A percentile compares a stretch with the other conserved stretches of the same genome.
phyloP scores from a whole-genome alignment of 35 echinoderm and acorn worm genomes.

The Heliocidaris erythrogramma region DNA sequence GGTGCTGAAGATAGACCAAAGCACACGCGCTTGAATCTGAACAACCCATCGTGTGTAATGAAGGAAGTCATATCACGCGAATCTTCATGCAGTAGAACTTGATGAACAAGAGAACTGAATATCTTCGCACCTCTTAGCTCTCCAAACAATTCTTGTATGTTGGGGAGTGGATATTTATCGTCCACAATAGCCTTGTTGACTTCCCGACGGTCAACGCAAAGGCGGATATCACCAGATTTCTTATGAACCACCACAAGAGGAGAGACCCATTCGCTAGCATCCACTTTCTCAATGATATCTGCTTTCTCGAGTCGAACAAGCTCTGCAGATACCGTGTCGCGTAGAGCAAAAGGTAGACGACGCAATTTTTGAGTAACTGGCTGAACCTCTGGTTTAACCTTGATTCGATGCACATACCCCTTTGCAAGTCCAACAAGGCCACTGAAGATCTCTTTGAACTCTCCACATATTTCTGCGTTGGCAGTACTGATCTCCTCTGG shows the following conservation, averaged over 20 bases:
- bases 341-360: constrained; percentile 55
- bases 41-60: too few species aligned
- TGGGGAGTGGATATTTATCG: constrained; percentile 65
- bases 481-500: too few species aligned
- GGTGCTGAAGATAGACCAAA: too few species aligned
- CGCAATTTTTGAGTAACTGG: constrained; percentile 60
- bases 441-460: constrained; percentile 15
- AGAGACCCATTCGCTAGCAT: constrained; percentile 76
- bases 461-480: too few species aligned
- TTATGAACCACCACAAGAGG: constrained; percentile 63
- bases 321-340: constrained; percentile 49
- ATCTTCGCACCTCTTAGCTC: constrained; percentile 22
- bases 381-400: constrained; percentile 31
- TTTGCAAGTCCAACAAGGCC: background rate
- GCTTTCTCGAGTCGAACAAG: constrained; percentile 39
- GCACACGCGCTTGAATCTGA: too few species aligned
- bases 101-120: constrained; percentile 59
- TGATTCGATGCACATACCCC: constrained; percentile 49
- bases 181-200: constrained; percentile 62
- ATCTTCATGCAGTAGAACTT: constrained; percentile 46
- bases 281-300: constrained; percentile 66
- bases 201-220: constrained; percentile 60
- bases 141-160: constrained; percentile 27
- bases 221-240: constrained; percentile 27
- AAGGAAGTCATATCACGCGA: constrained; percentile 47